Evolutionary conservation across 2,797 vertebrate genomes (phyloP).

Genomic region (Scyliorhinus canicula): DNA sequence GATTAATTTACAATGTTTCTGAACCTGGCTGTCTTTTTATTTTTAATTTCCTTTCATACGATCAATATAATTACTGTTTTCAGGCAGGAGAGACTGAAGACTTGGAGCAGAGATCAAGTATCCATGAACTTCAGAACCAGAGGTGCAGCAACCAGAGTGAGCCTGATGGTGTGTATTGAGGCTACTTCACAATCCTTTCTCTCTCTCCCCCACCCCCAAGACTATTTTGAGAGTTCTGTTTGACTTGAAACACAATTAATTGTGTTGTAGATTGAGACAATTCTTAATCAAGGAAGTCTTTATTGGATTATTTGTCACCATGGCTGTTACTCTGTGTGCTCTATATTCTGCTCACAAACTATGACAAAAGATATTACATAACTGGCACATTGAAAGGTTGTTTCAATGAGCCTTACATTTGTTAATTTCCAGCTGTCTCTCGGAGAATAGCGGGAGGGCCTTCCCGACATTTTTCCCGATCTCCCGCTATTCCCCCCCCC

Average conservation of each 20-base stretch:
- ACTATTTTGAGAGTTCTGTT: neutral
- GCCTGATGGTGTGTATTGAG: slow-evolving; percentile 26
- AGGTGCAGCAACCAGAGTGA: slow-evolving; percentile 41
- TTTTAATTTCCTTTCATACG: neutral
- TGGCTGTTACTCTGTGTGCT: neutral
- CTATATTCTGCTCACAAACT: neutral
- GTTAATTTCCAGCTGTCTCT: slow-evolving; percentile 18
- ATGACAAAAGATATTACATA: neutral
- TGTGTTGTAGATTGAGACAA: neutral
- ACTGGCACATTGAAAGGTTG: neutral
- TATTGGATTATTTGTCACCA: neutral
- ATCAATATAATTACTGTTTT: slow-evolving; percentile 19
- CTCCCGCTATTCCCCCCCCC: too few species aligned
- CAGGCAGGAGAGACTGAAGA: slow-evolving; percentile 57
- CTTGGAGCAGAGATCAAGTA: slow-evolving; percentile 51
- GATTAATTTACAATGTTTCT: neutral
- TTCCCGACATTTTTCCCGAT: too few species aligned
- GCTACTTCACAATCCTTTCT: neutral
- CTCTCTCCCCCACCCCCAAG: too few species aligned
- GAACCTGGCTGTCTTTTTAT: neutral
- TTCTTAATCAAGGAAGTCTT: neutral
- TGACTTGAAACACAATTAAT: neutral
- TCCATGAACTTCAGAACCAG: slow-evolving; percentile 51
- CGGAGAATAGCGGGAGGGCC: too few species aligned
- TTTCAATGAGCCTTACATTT: neutral